phyloP scores from a whole-genome alignment of 2,888 invertebrate species.

The Bhutanitis thaidina region DNA sequence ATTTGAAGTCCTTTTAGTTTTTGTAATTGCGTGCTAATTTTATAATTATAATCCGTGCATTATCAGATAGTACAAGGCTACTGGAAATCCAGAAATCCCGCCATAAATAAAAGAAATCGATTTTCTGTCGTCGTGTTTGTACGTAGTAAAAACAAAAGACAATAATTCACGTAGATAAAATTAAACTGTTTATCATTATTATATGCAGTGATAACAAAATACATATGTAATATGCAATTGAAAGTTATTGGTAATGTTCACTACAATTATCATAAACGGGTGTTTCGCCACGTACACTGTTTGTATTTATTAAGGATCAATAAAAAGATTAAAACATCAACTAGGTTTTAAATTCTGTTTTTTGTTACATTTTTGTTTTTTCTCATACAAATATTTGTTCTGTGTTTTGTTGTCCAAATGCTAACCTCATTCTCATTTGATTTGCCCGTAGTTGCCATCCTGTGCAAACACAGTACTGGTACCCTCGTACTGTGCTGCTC shows the following conservation, averaged over 20 bases:
- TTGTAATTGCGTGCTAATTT: not conserved
- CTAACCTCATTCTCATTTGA: no score
- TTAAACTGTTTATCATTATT: not conserved
- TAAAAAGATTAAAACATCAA: no score
- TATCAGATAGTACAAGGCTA: conserved; percentile 3
- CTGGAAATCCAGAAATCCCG: conserved; percentile 16
- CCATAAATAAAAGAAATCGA: conserved; percentile 15
- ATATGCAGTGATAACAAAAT: not conserved
- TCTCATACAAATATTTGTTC: no score
- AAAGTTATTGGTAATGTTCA: not conserved
- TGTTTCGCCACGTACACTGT: not conserved
- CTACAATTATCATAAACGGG: no score
- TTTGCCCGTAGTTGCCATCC: no score
- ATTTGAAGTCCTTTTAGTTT: not conserved
- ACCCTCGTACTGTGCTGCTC: no score
- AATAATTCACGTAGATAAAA: not conserved
- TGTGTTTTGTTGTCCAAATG: no score
- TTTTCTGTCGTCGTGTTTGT: conserved; percentile 11
- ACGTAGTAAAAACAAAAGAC: not conserved
- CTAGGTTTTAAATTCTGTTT: no score
- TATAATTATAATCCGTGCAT: not conserved
- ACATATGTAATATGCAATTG: not conserved
- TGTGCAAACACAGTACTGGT: no score
- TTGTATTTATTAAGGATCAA: no score
- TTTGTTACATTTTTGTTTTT: no score